Percentiles rank a stretch among this genome's conserved stretches.
Evolutionary conservation across 2,113 vertebrate species (phyloP).

Genomic region (Dolichallabes microphthalmus): DNA sequence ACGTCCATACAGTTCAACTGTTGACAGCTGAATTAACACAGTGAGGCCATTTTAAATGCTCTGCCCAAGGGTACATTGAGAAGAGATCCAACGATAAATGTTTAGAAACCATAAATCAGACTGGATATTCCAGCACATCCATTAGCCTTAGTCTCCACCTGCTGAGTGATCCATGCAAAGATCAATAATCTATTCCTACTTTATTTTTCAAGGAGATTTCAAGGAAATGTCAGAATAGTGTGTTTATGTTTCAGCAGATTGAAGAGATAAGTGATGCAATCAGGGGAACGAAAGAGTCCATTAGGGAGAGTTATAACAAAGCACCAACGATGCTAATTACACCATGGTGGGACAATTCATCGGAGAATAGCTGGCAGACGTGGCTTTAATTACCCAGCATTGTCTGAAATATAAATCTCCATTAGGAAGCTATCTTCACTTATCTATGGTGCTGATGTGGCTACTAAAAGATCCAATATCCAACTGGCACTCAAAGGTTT

Average conservation of each 20-base stretch:
- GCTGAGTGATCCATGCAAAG: background rate
- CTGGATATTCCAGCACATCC: too few species aligned
- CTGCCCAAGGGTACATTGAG: background rate
- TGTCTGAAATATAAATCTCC: conserved; percentile 16
- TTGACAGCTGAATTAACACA: background rate
- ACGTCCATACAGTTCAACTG: background rate
- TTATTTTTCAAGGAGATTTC: background rate
- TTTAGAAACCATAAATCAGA: too few species aligned
- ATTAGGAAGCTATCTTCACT: background rate
- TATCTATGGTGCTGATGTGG: background rate
- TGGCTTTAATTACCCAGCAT: conserved; percentile 30
- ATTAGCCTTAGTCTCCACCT: background rate
- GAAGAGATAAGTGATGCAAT: conserved; percentile 31
- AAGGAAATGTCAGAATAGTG: background rate
- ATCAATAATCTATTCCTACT: conserved; percentile 16
- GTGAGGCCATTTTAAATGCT: background rate
- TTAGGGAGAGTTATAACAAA: conserved; percentile 37
- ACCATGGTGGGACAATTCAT: background rate
- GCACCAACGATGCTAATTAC: conserved; percentile 17
- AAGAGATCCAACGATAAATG: background rate
- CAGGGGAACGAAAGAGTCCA: conserved; percentile 29
- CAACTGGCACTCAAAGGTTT: background rate
- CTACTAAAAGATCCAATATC: background rate
- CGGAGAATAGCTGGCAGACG: conserved; percentile 24
- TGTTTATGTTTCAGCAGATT: background rate